These are phyloP conservation scores for Leptopilina myrica DNA, from an alignment of 2,888 invertebrate species.

Conservation along the genomic window DNA sequence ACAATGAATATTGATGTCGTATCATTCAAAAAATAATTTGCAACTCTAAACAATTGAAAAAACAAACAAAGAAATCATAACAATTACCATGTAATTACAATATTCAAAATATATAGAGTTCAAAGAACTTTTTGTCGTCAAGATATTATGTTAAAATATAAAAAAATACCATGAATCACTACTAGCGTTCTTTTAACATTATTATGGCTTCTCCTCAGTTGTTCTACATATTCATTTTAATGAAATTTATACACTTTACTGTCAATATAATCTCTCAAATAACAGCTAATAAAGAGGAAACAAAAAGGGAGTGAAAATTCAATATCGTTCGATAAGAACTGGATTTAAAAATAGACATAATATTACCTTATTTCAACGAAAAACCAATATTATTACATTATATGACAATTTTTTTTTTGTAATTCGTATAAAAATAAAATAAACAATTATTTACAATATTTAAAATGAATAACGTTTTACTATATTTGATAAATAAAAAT, in stretches of 20 bases:
- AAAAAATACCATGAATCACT: slow-evolving; percentile 7
- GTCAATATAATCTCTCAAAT: slow-evolving; percentile 1
- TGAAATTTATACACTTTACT: slow-evolving; percentile 12
- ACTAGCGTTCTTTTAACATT: not conserved
- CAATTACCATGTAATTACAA: not conserved
- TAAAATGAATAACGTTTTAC: too few relatives aligned
- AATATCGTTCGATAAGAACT: not conserved
- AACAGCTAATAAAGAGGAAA: slow-evolving; percentile 1
- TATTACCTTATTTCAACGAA: too few relatives aligned
- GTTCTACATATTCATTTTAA: slow-evolving; percentile 1
- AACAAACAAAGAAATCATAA: too few relatives aligned
- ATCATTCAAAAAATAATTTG: too few relatives aligned
- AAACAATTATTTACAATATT: too few relatives aligned
- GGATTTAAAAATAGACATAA: not conserved
- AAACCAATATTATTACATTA: too few relatives aligned
- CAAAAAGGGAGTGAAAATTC: slow-evolving; percentile 6
- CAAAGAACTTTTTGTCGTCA: not conserved
- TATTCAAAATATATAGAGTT: not conserved
- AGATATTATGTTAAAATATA: not conserved
- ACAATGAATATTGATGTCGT: too few relatives aligned
- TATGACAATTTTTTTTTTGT: too few relatives aligned
- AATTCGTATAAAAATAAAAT: too few relatives aligned
- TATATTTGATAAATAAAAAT: not conserved
- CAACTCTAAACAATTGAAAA: too few relatives aligned
- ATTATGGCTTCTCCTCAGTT: not conserved